Evolutionary conservation across 2,113 vertebrate genomes (phyloP).

Genomic region (Grammomys dolichurus): DNA sequence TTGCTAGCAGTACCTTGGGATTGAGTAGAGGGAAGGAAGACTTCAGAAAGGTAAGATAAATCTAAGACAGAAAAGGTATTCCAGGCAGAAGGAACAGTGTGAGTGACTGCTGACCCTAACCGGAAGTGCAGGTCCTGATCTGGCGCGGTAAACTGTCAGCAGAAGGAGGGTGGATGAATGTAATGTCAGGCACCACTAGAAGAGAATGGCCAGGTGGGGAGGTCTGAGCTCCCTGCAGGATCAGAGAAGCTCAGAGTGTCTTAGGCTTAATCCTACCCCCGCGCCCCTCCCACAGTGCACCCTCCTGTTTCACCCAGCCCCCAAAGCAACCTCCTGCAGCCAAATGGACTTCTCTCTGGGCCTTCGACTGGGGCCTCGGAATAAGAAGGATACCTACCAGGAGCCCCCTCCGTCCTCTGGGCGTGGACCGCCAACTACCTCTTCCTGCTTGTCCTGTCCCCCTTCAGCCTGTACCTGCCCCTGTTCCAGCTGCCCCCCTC

Average conservation of each 20-base stretch:
- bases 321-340: background rate
- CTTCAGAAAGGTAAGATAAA: background rate
- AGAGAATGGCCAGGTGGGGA: slow-evolving; percentile 36
- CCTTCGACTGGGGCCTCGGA: slow-evolving; percentile 71
- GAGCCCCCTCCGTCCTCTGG: slow-evolving; percentile 30
- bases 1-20: slow-evolving; percentile 13
- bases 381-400: slow-evolving; percentile 68
- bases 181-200: background rate
- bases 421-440: slow-evolving; percentile 27
- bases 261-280: slow-evolving; percentile 74
- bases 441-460: slow-evolving; percentile 30
- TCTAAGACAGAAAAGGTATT: background rate
- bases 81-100: background rate
- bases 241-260: slow-evolving; percentile 71
- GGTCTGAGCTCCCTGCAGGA: slow-evolving; percentile 55
- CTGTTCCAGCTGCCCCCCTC: slow-evolving; percentile 57
- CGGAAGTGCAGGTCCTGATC: background rate
- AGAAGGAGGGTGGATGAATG: background rate
- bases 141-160: background rate
- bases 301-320: background rate
- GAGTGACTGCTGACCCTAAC: background rate
- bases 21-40: background rate
- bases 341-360: slow-evolving; percentile 83
- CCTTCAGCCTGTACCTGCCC: slow-evolving; percentile 45
- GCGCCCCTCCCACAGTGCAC: background rate